Evolutionary conservation across 1,140 invertebrate genomes (phyloP), one percentile per base, ranked within the genome.

Genomic region (Stenopsyche tienmushanensis): DNA sequence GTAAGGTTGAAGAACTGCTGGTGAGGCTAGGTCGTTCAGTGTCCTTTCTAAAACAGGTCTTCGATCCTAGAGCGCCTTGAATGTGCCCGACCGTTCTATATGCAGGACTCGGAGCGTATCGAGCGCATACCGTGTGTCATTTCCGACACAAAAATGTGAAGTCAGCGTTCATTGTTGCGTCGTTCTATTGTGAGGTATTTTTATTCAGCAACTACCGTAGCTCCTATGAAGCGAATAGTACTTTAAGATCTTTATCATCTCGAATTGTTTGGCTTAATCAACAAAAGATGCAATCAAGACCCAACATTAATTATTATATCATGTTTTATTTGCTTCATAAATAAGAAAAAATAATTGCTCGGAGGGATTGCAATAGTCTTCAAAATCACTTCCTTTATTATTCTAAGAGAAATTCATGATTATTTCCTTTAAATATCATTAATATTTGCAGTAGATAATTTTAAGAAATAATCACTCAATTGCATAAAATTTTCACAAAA

Each of bases 31-130:
- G 67, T 69, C 67, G 64, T 65, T 69, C 67, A 69, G 45, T 69
- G 67, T 69, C 67, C 67, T 65, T 69, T 69, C 67, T 65, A 65
- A 65, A 60, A 65, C 63, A 47, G 44, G 66, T 68, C 62, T 45
- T 52, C 34, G 53, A 67, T 63, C 59, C 59, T 64, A 64, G 53
- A 58, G 42, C 18, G 13, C 2, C 2, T 29, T 20, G 25, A 9
- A 26, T 54, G 21, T 25, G 52, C 10, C 20, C 52, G 23, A 25
- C 23, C 49, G 18, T 54, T 20, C 52, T 20, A 25, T 24, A 29
- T 7, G 5, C 17, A 47, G 10, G 5, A 47, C 10, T 47, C 17
- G 17, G 44, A 8, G 17, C 8, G 44, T 15, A 9, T 18, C 7
- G 7, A 15, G 8, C 44, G 29, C 13, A 13, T 7, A 15, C 44